Percentiles rank a stretch among this genome's conserved stretches.
Conservation (phyloP, 2,888 invertebrate genomes). For the Oligia latruncula region DNA sequence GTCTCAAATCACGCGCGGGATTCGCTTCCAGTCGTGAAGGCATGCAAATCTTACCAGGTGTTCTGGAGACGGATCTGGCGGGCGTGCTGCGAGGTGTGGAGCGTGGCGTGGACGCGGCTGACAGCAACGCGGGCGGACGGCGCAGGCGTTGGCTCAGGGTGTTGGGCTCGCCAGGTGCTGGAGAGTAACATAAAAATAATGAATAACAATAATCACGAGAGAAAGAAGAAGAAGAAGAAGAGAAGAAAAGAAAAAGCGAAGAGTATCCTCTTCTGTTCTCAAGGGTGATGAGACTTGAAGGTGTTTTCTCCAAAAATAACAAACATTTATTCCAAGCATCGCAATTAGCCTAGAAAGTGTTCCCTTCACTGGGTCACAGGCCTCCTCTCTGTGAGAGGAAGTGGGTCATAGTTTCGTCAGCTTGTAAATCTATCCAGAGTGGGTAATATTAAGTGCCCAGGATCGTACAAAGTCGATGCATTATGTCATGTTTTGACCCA, state of each 20-base stretch:
- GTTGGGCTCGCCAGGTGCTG: constrained; percentile 96
- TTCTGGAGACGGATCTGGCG: constrained; percentile 90
- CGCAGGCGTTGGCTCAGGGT: constrained; percentile 93
- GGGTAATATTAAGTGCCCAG: background rate
- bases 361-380: background rate
- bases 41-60: constrained; percentile 80
- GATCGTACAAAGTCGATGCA: background rate
- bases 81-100: constrained; percentile 93
- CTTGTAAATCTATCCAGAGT: background rate
- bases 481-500: background rate
- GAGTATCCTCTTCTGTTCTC: too few relatives aligned
- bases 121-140: constrained; percentile 92
- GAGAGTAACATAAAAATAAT: background rate
- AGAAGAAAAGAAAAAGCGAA: too few relatives aligned
- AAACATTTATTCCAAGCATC: background rate
- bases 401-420: background rate
- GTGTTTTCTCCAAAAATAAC: too few relatives aligned
- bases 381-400: background rate
- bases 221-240: too few relatives aligned
- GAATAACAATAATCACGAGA: too few relatives aligned
- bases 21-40: background rate
- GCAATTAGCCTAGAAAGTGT: background rate
- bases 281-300: background rate
- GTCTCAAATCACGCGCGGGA: too few relatives aligned
- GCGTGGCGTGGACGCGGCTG: constrained; percentile 93